Conservation (phyloP, 2,888 invertebrate species). For the Caenorhabditis zanzibari region DNA sequence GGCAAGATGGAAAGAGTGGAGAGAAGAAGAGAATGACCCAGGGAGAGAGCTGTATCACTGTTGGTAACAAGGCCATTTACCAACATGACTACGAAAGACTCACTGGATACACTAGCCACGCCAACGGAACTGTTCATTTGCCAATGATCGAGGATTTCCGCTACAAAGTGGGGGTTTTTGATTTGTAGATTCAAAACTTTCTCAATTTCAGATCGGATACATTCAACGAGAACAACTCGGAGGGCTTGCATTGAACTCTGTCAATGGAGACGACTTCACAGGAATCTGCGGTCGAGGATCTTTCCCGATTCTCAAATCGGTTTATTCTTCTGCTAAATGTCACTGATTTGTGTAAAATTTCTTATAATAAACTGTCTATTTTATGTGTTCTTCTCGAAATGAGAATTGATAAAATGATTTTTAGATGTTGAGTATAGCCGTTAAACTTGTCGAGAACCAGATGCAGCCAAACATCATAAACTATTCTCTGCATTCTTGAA, state of each 20-base stretch:
- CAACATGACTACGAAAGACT: slow-evolving; percentile 32
- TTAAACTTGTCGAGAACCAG: background rate
- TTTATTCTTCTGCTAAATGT: slow-evolving; percentile 39
- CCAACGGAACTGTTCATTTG: slow-evolving; percentile 22
- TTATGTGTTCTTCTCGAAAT: background rate
- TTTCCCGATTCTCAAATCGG: slow-evolving; percentile 64
- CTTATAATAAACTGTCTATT: background rate
- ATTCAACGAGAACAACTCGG: slow-evolving; percentile 53
- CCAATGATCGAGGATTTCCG: slow-evolving; percentile 47
- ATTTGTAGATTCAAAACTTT: background rate
- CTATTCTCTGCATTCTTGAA: background rate
- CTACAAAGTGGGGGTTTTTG: slow-evolving; percentile 50
- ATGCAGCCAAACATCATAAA: background rate
- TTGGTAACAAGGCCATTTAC: slow-evolving; percentile 45
- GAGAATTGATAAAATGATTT: no score
- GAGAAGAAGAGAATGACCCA: slow-evolving; percentile 34
- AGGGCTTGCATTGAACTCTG: slow-evolving; percentile 45
- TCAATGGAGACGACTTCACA: slow-evolving; percentile 63
- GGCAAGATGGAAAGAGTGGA: background rate
- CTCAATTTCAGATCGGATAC: slow-evolving; percentile 49
- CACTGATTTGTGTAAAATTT: background rate
- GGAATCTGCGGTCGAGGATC: slow-evolving; percentile 66
- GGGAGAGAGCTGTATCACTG: slow-evolving; percentile 32
- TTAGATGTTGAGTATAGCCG: background rate
- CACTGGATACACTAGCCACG: background rate